Evolutionary conservation across 2,113 vertebrate species (phyloP).

Genomic region (Pseudopipra pipra): DNA sequence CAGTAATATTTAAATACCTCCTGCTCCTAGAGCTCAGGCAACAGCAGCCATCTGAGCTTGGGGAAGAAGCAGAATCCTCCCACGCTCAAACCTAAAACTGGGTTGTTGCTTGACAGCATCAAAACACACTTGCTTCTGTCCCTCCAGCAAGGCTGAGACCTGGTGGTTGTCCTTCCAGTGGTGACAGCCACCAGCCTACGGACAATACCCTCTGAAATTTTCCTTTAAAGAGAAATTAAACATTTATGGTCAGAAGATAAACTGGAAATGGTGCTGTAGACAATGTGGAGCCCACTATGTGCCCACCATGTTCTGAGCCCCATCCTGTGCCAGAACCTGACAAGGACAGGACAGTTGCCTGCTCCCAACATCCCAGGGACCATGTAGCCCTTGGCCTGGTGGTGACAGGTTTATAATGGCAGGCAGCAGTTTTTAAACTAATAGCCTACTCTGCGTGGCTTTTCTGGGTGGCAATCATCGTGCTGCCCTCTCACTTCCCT

Average conservation of each 20-base stretch:
- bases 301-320: accelerated
- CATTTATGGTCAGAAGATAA: not conserved
- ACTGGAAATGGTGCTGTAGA: not conserved
- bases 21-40: conserved; percentile 44
- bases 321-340: accelerated
- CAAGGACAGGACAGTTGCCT: accelerated
- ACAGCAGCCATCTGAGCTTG: not conserved
- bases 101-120: not conserved
- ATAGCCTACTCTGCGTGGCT: not conserved
- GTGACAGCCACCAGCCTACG: not conserved
- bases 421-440: not conserved
- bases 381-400: not conserved
- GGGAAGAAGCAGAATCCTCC: conserved; percentile 10
- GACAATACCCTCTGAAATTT: not conserved
- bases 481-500: not conserved
- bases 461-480: not conserved
- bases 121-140: not conserved
- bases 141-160: not conserved
- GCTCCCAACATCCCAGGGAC: not conserved
- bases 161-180: not conserved
- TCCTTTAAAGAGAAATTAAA: not conserved
- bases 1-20: conserved; percentile 56
- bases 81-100: conserved; percentile 12
- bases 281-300: accelerated
- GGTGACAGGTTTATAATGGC: not conserved